These are phyloP conservation scores for Himantopus leucocephalus DNA, from an alignment of 2,113 vertebrate species.

Conservation along the genomic window DNA sequence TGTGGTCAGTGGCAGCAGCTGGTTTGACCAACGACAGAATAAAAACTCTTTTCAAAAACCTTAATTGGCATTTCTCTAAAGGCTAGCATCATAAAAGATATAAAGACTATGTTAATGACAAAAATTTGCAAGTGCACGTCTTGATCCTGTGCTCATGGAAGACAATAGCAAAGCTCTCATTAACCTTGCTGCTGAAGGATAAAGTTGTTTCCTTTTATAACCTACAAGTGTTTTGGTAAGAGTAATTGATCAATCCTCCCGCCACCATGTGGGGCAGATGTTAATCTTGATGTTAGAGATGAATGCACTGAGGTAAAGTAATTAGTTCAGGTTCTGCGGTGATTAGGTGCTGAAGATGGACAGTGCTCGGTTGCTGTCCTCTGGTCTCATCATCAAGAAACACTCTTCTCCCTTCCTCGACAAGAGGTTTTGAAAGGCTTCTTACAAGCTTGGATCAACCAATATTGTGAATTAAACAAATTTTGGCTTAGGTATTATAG, in stretches of 20 bases:
- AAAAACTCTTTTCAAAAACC: neutral
- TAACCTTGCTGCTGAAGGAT: neutral
- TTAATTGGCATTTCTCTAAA: neutral
- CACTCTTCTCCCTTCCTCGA: neutral
- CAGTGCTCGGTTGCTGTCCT: neutral
- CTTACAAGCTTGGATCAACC: neutral
- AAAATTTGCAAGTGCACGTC: neutral
- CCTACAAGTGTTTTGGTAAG: neutral
- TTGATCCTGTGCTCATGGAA: neutral
- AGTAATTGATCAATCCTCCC: neutral
- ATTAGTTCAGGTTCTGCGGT: neutral
- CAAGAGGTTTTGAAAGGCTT: neutral
- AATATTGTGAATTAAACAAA: neutral
- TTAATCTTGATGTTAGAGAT: neutral
- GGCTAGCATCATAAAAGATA: neutral
- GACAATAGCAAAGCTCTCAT: neutral
- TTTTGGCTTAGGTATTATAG: neutral
- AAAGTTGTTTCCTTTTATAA: neutral
- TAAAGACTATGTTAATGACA: neutral
- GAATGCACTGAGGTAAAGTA: neutral
- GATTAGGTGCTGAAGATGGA: neutral
- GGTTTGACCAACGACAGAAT: neutral
- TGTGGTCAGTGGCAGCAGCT: neutral
- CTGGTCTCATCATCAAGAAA: neutral
- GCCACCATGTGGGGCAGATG: rapidly evolving